Percentiles rank a stretch among this genome's conserved stretches.
Conservation (phyloP, 1,140 invertebrate genomes). For the Neuroterus valhalla region DNA sequence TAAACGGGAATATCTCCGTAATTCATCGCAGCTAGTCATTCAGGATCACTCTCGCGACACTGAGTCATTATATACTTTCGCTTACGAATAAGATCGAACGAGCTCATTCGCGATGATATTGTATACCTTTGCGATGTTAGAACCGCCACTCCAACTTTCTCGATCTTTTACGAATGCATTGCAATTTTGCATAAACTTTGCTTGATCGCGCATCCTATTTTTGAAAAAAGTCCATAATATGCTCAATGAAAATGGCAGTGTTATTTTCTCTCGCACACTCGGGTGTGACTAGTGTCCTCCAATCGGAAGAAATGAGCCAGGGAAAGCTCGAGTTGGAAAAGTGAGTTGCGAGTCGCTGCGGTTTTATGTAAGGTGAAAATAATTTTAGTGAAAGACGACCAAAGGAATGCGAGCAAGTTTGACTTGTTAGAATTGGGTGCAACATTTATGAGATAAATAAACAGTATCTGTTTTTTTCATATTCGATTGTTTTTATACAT, state of each 20-base stretch:
- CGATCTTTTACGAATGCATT: neutral
- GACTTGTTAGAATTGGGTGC: neutral
- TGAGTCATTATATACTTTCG: conserved; percentile 35
- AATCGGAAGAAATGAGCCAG: conserved; percentile 52
- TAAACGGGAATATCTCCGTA: conserved; percentile 6
- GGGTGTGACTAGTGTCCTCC: conserved; percentile 45
- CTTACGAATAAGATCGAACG: conserved; percentile 28
- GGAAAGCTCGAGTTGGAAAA: conserved; percentile 56
- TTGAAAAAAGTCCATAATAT: neutral
- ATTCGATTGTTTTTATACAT: neutral
- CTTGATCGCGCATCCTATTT: neutral
- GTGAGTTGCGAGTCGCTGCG: conserved; percentile 46
- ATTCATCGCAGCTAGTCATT: conserved; percentile 16
- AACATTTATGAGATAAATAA: neutral
- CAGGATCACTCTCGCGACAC: conserved; percentile 25
- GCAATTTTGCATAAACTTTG: neutral
- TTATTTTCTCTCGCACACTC: conserved; percentile 2
- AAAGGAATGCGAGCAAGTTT: conserved; percentile 13
- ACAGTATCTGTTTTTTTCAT: no score
- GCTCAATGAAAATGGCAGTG: neutral
- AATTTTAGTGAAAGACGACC: conserved; percentile 42
- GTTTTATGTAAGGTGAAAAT: conserved; percentile 68
- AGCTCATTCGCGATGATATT: conserved; percentile 34
- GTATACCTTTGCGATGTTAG: neutral
- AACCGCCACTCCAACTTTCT: conserved; percentile 13